Base-by-base conservation (phyloP, 2,113 vertebrate genomes). In the Odontophorus gujanensis region DNA sequence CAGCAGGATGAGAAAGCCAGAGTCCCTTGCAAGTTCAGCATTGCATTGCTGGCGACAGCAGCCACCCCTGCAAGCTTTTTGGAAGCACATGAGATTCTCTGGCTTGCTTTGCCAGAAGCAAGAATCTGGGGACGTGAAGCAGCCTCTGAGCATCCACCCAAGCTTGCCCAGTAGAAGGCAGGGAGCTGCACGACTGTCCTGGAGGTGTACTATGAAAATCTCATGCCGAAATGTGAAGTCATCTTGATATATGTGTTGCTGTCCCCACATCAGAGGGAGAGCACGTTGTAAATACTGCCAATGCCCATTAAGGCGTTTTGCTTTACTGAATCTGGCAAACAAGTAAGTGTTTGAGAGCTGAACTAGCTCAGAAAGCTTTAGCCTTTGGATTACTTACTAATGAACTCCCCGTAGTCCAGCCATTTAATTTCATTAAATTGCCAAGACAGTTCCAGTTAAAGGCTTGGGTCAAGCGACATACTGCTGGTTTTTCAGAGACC, bases 381-480 rank as follows among this genome's bases (percentile, higher is more conserved):
- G 92, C 84, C 89, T 91, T 96, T 94, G 91, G 89, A 92, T 95
- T 90, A 92, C 81, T 94, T 69, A 85, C 95, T 96, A 96, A 95
- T 92, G 91, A 96, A 93, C 89, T 97, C 87, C 85, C 87, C 40
- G 24, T 74, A 89, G 79, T 55, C 89, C 76, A 85, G 72, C 81
- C 82, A 82, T 92, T 95, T 97, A 95, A 93, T 95, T 94, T 89
- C 93, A 86, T 93, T 92, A 90, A 94, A 92, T 83, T 91, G 87
- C 91, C 90, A 85, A 83, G 80, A 86, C 45, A 78, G 79, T 91
- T 95, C 76, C 94, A 92, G 85, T 87, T 85, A 95, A 89, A 94
- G 93, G 69, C 87, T 71, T 72, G 57, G 89, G 85, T 94, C 89
- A 92, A 94, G 79, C 3, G 25, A 91, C 75, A 58, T 43, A 63